Evolutionary conservation across 1,140 invertebrate species (phyloP).

Genomic region (Nebria ingens): DNA sequence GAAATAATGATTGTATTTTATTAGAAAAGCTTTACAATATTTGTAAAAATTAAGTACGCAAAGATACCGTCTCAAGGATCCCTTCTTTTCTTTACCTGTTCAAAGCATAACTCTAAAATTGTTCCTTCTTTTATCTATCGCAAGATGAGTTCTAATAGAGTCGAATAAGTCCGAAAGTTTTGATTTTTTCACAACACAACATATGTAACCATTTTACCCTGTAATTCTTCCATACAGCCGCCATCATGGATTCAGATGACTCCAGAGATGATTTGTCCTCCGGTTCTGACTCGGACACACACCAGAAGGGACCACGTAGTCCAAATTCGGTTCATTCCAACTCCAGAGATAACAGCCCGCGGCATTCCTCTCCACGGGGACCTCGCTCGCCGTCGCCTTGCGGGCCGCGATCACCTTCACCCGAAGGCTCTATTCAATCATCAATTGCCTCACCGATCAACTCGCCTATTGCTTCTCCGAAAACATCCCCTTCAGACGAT

Average conservation of each 20-base stretch:
- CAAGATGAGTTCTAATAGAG: too few relatives aligned
- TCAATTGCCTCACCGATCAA: too few relatives aligned
- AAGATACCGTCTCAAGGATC: too few relatives aligned
- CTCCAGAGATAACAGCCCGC: conserved; percentile 8
- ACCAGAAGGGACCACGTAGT: conserved; percentile 16
- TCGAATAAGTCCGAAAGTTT: too few relatives aligned
- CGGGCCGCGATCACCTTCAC: conserved; percentile 11
- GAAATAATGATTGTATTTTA: too few relatives aligned
- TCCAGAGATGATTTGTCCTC: conserved; percentile 30
- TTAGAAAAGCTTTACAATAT: neutral
- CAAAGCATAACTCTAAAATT: too few relatives aligned
- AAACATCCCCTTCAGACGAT: neutral
- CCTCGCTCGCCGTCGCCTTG: conserved; percentile 16
- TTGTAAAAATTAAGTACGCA: neutral
- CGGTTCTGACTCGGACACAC: conserved; percentile 24
- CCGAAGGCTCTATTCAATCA: neutral
- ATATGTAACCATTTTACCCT: too few relatives aligned
- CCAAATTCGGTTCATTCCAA: conserved; percentile 14
- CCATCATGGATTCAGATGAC: conserved; percentile 32
- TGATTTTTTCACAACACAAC: too few relatives aligned
- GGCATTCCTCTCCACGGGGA: conserved; percentile 1
- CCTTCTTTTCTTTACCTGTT: too few relatives aligned
- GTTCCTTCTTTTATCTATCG: too few relatives aligned
- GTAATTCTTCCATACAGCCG: too few relatives aligned
- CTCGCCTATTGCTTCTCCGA: neutral